These are phyloP conservation scores for Noctua comes DNA, from an alignment of 2,888 invertebrate species.

Conservation along the genomic window DNA sequence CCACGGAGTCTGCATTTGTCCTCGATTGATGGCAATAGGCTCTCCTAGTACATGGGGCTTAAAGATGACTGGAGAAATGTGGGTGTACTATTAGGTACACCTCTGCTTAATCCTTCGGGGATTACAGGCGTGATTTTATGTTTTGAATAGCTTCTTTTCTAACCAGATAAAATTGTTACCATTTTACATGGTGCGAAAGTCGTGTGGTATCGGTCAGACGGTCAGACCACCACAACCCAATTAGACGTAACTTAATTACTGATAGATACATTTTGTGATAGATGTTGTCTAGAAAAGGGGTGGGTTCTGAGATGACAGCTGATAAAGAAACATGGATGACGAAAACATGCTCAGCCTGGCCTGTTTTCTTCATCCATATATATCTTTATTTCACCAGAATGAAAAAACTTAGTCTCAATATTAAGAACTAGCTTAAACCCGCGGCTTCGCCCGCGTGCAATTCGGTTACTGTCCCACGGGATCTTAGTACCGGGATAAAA, in stretches of 20 bases:
- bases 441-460: background rate
- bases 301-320: background rate
- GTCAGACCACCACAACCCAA: background rate
- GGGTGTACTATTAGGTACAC: too few relatives aligned
- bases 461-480: background rate
- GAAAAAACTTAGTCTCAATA: too few relatives aligned
- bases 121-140: too few relatives aligned
- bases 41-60: too few relatives aligned
- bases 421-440: too few relatives aligned
- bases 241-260: background rate
- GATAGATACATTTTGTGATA: background rate
- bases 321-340: background rate
- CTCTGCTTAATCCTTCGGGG: too few relatives aligned
- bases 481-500: background rate
- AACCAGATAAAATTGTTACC: background rate
- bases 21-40: too few relatives aligned
- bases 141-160: background rate
- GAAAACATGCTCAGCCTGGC: too few relatives aligned
- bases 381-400: too few relatives aligned
- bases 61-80: too few relatives aligned
- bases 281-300: background rate
- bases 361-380: too few relatives aligned
- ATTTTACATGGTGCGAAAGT: background rate
- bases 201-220: background rate
- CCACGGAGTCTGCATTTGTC: too few relatives aligned